Conservation (phyloP, 2,113 vertebrate genomes). For the Hydropotes inermis region DNA sequence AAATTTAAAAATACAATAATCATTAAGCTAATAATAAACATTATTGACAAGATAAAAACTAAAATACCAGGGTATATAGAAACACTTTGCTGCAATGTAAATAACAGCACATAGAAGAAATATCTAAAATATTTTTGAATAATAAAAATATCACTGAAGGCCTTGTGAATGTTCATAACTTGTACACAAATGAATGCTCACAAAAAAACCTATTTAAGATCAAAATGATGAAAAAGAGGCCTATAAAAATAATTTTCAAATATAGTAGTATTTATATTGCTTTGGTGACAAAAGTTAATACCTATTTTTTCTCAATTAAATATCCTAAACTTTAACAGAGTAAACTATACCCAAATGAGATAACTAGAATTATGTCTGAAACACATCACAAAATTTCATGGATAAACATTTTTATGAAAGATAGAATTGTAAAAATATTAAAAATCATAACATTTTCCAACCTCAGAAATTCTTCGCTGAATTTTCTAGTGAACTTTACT, state of each 20-base stretch:
- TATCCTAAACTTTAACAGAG: conserved; percentile 9
- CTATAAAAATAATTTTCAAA: conserved; percentile 39
- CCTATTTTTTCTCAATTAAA: background rate
- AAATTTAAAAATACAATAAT: conserved; percentile 11
- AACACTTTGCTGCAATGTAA: background rate
- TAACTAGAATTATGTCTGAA: background rate
- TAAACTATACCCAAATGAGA: background rate
- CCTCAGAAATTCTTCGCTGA: background rate
- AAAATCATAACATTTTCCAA: background rate
- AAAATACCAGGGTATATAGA: conserved; percentile 40
- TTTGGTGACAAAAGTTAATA: conserved; percentile 42
- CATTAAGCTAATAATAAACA: conserved; percentile 30
- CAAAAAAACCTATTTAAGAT: conserved; percentile 6
- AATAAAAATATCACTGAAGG: conserved; percentile 37
- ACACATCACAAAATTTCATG: conserved; percentile 10
- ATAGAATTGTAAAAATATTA: background rate
- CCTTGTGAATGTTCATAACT: background rate
- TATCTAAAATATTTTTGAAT: background rate
- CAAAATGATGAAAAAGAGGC: conserved; percentile 15
- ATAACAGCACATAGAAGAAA: conserved; percentile 9
- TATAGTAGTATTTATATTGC: background rate
- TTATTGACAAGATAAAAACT: conserved; percentile 29
- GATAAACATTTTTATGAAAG: background rate
- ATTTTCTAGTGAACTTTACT: background rate
- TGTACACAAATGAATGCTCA: background rate